These are phyloP conservation scores for Enteromius anoplus DNA, from an alignment of 2,797 vertebrate species.

Conservation along the genomic window DNA sequence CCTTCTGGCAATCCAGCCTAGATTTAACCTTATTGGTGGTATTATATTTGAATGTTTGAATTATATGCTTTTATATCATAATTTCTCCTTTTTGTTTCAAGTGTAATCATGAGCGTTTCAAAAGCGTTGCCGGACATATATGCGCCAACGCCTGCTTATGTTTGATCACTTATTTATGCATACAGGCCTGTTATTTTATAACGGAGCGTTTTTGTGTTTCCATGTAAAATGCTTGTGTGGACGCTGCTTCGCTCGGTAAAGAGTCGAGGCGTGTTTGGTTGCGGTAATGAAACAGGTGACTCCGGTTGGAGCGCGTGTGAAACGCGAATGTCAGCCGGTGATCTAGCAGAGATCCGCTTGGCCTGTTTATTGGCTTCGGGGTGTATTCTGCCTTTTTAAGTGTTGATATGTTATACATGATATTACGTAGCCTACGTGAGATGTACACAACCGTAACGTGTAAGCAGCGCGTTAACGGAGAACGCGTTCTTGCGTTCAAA, in stretches of 20 bases:
- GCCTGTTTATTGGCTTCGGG: background rate
- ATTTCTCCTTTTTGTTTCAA: background rate
- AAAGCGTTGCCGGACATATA: background rate
- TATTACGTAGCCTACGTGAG: background rate
- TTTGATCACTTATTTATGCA: background rate
- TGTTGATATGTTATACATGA: background rate
- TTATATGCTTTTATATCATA: background rate
- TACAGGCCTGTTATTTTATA: background rate
- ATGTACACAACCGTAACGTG: background rate
- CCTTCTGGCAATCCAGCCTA: background rate
- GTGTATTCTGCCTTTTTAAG: background rate
- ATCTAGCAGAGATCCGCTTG: background rate
- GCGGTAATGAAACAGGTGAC: constrained; percentile 53
- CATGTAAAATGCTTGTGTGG: background rate
- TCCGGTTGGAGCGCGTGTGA: constrained; percentile 35
- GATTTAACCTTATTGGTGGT: background rate
- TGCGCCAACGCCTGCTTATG: background rate
- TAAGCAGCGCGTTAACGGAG: background rate
- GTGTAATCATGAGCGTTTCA: background rate
- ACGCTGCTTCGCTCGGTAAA: background rate
- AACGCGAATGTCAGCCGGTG: background rate
- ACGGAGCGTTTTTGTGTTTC: background rate
- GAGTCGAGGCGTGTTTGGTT: constrained; percentile 13
- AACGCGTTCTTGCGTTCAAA: background rate
- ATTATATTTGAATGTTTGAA: background rate